These are phyloP conservation scores for Rhinoraja longicauda DNA, from an alignment of 2,797 vertebrate genomes.

Conservation along the genomic window DNA sequence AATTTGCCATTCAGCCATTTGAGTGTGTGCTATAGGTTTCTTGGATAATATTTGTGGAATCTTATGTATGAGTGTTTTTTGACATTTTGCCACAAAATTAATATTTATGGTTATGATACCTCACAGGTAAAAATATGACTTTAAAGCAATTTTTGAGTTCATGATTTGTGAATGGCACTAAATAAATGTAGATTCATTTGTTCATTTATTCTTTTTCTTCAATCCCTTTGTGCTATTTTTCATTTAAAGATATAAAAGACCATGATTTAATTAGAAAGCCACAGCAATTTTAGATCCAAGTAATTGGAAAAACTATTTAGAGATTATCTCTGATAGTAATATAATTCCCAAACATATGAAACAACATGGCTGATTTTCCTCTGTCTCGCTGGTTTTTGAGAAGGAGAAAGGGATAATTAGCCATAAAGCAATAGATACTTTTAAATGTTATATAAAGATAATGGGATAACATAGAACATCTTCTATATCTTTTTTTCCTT, in stretches of 20 bases:
- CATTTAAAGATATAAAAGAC: not conserved
- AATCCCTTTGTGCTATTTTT: not conserved
- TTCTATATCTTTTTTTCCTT: not conserved
- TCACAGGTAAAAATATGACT: not conserved
- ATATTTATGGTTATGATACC: not conserved
- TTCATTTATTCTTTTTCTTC: not conserved
- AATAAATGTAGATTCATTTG: not conserved
- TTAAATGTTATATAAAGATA: not conserved
- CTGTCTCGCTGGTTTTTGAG: not conserved
- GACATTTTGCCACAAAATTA: not conserved
- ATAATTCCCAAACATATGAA: not conserved
- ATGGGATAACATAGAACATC: not conserved
- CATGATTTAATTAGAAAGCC: not conserved
- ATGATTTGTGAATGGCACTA: not conserved
- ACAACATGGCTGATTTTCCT: not conserved
- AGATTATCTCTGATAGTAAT: not conserved
- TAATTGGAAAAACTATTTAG: not conserved
- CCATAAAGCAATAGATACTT: not conserved
- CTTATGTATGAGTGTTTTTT: not conserved
- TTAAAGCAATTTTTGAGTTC: not conserved
- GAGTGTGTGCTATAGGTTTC: not conserved
- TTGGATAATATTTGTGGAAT: not conserved
- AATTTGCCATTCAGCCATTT: not conserved
- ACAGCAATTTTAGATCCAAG: not conserved
- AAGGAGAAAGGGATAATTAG: not conserved